A percentile compares a stretch with the other conserved stretches of the same genome.
Evolutionary conservation across 2,888 invertebrate genomes (phyloP).

Genomic region (Gymnosoma rotundatum): DNA sequence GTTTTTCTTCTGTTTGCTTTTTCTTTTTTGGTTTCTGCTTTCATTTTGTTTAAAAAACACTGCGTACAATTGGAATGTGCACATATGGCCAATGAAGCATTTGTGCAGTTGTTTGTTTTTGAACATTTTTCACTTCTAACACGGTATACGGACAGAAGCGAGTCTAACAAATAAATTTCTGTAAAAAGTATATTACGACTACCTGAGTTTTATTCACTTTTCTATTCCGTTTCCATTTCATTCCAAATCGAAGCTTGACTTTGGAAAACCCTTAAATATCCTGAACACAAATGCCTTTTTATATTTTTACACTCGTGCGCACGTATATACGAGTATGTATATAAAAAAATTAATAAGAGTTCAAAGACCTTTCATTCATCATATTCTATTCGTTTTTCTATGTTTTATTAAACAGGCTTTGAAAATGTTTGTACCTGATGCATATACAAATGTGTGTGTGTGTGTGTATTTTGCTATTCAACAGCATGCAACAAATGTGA

Average conservation of each 20-base stretch:
- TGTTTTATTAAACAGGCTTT: not conserved
- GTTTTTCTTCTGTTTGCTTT: slow-evolving; percentile 28
- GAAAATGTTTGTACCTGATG: too few species aligned
- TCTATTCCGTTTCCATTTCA: slow-evolving; percentile 26
- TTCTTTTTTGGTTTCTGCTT: not conserved
- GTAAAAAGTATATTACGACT: slow-evolving; percentile 30
- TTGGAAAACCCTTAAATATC: slow-evolving; percentile 58
- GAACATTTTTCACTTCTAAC: slow-evolving; percentile 23
- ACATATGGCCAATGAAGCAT: slow-evolving; percentile 66
- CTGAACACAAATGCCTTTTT: slow-evolving; percentile 32
- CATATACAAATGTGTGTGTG: not conserved
- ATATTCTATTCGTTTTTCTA: not conserved
- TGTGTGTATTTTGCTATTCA: slow-evolving; percentile 7
- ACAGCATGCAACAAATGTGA: slow-evolving; percentile 63
- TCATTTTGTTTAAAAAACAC: slow-evolving; percentile 6
- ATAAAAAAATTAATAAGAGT: slow-evolving; percentile 46
- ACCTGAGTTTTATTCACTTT: slow-evolving; percentile 59
- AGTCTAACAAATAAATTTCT: slow-evolving; percentile 5
- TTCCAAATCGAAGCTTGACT: slow-evolving; percentile 16
- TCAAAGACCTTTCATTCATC: slow-evolving; percentile 62
- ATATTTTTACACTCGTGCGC: not conserved
- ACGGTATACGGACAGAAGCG: not conserved
- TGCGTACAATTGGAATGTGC: slow-evolving; percentile 48
- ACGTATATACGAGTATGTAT: too few species aligned
- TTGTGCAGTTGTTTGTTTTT: slow-evolving; percentile 60